Conservation (phyloP, 2,888 invertebrate genomes). For the Cephus pulcher region DNA sequence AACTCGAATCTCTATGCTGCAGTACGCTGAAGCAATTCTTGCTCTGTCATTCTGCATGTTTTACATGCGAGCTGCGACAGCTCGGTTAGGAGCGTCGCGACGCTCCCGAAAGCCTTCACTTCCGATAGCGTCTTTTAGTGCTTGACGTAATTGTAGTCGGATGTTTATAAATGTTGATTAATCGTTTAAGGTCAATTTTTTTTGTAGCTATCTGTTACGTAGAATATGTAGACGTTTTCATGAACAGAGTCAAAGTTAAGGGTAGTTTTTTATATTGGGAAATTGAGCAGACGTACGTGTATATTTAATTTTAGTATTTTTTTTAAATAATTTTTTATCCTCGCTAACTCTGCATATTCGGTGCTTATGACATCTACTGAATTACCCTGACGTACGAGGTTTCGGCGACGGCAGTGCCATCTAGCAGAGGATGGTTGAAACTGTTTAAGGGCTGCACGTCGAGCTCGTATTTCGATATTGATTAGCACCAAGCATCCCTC, state of each 20-base stretch:
- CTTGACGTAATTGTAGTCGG: constrained; percentile 22
- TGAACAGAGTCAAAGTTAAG: not conserved
- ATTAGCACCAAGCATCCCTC: not conserved
- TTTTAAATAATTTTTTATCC: not conserved
- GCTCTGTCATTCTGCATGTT: not conserved
- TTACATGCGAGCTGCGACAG: not conserved
- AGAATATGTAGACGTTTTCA: not conserved
- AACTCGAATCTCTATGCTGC: not conserved
- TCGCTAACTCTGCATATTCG: not conserved
- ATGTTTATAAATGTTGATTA: not conserved
- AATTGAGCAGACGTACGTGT: no score
- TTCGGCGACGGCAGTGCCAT: constrained; percentile 30
- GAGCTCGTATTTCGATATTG: not conserved
- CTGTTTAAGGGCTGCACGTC: constrained; percentile 3
- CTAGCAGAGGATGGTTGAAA: constrained; percentile 28
- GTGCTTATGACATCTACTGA: not conserved
- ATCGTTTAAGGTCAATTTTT: not conserved
- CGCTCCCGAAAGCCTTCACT: not conserved
- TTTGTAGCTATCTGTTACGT: not conserved
- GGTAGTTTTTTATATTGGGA: not conserved
- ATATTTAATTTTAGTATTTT: no score
- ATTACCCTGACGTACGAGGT: not conserved
- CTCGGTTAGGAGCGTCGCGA: not conserved
- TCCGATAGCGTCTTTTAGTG: constrained; percentile 25
- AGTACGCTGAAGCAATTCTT: not conserved